Conservation (phyloP, 2,797 vertebrate genomes). For the Urosaurus nigricauda region DNA sequence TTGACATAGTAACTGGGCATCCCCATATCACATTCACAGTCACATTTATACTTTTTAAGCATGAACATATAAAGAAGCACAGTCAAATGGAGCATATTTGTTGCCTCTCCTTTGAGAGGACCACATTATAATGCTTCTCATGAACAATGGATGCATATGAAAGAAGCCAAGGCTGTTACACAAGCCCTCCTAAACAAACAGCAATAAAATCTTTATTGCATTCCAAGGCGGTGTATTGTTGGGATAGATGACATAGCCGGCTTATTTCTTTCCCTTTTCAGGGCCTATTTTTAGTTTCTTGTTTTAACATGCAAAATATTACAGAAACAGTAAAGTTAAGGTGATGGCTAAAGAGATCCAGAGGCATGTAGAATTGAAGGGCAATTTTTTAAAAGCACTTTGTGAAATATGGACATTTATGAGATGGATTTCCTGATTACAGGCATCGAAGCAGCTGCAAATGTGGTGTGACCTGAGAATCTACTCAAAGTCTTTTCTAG, state of each 20-base stretch:
- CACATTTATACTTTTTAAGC: neutral
- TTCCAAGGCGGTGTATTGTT: slow-evolving; percentile 64
- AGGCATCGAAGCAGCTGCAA: neutral
- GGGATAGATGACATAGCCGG: slow-evolving; percentile 72
- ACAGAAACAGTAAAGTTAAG: slow-evolving; percentile 72
- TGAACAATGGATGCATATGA: slow-evolving; percentile 37
- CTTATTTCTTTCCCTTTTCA: slow-evolving; percentile 69
- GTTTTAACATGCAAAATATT: slow-evolving; percentile 74
- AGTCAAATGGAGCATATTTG: slow-evolving; percentile 39
- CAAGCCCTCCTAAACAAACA: slow-evolving; percentile 65
- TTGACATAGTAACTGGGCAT: neutral
- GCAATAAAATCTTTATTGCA: slow-evolving; percentile 67
- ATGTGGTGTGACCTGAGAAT: neutral
- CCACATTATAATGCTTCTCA: slow-evolving; percentile 18
- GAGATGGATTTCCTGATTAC: slow-evolving; percentile 31
- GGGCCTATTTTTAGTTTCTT: slow-evolving; percentile 75
- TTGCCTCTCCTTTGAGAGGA: neutral
- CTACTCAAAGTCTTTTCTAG: neutral
- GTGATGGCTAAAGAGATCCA: slow-evolving; percentile 66
- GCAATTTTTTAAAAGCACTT: slow-evolving; percentile 71
- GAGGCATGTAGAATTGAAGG: slow-evolving; percentile 67
- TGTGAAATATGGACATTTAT: slow-evolving; percentile 48
- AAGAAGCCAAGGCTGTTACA: slow-evolving; percentile 42
- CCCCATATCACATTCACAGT: neutral
- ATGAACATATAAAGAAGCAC: neutral